Evolutionary conservation across 2,113 vertebrate species (phyloP).

Genomic region (Bos indicus): DNA sequence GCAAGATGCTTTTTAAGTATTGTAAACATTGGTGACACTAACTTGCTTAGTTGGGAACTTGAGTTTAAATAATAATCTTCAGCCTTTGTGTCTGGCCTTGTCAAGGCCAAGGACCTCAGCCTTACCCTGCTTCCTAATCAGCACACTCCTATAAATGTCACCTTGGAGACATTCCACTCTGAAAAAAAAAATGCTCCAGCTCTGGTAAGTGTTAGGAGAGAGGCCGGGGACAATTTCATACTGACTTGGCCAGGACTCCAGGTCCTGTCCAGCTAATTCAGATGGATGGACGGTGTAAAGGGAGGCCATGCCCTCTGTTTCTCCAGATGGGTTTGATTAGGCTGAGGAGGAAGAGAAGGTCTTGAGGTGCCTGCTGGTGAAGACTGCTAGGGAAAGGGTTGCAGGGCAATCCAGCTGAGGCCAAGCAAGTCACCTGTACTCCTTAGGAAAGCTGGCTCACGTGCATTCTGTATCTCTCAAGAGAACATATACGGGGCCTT

Average conservation of each 20-base stretch:
- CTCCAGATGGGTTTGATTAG: conserved; percentile 44
- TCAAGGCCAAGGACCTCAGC: conserved; percentile 42
- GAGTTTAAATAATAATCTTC: neutral
- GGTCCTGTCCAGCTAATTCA: conserved; percentile 49
- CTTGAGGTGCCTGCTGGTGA: neutral
- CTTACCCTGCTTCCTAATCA: conserved; percentile 14
- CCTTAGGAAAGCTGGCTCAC: neutral
- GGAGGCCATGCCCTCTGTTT: conserved; percentile 19
- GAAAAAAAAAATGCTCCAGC: neutral
- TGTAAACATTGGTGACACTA: neutral
- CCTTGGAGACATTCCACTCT: neutral
- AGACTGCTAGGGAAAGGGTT: neutral
- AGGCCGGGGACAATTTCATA: neutral
- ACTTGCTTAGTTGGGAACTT: neutral
- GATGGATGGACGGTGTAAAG: conserved; percentile 5
- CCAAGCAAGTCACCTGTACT: neutral
- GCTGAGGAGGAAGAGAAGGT: neutral
- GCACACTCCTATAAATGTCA: conserved; percentile 50
- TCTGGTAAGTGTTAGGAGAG: conserved; percentile 42
- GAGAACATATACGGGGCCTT: neutral
- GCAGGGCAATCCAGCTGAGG: neutral
- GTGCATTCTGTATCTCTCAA: neutral
- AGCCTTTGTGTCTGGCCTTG: neutral
- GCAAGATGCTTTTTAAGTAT: neutral
- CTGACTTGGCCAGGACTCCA: neutral